Evolutionary conservation across 2,888 invertebrate species (phyloP).

Genomic region (Acronicta leporina): DNA sequence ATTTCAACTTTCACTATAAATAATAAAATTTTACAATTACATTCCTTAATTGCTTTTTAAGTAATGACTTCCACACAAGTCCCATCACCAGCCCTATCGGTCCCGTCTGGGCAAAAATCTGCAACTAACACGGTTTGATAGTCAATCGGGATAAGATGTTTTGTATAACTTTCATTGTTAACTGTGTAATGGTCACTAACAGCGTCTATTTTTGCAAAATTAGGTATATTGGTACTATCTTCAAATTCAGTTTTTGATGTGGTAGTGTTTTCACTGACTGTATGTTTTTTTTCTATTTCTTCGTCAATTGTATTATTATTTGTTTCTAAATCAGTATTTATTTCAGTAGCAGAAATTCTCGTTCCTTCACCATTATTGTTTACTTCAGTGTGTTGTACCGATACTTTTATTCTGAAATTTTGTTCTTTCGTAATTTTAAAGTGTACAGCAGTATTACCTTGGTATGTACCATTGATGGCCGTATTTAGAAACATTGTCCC

Average conservation of each 20-base stretch:
- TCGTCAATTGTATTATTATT: neutral
- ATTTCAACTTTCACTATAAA: too few relatives aligned
- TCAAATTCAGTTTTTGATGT: neutral
- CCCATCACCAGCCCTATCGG: conserved; percentile 21
- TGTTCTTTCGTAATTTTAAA: neutral
- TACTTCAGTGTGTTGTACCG: neutral
- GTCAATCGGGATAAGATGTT: too few relatives aligned
- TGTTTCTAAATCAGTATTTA: neutral
- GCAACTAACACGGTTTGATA: neutral
- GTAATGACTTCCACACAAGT: conserved; percentile 4
- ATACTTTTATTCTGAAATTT: neutral
- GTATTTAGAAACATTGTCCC: neutral
- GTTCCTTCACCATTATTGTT: neutral
- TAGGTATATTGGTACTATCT: neutral
- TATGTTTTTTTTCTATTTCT: neutral
- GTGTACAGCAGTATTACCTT: too few relatives aligned
- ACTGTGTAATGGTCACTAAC: neutral
- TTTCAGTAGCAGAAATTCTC: neutral
- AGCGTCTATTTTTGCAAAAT: neutral
- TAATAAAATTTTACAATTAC: too few relatives aligned
- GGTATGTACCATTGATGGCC: too few relatives aligned
- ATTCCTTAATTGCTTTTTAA: too few relatives aligned
- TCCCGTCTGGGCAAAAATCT: conserved; percentile 21
- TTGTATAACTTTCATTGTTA: too few relatives aligned
- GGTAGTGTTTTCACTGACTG: neutral